These are phyloP conservation scores for Cricetomys ansorgei DNA, from an alignment of 2,113 vertebrate genomes.

Conservation along the genomic window DNA sequence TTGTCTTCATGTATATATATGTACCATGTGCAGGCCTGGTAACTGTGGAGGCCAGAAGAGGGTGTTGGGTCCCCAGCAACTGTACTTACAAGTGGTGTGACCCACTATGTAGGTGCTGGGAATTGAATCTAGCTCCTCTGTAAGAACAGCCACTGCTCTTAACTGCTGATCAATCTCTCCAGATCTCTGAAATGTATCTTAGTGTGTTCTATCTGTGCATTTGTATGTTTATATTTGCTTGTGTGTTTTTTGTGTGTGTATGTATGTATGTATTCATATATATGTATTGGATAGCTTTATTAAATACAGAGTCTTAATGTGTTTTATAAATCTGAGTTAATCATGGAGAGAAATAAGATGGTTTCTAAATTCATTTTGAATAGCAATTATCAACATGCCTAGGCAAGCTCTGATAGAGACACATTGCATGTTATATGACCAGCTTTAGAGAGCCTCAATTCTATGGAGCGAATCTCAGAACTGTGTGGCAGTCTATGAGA, in stretches of 20 bases:
- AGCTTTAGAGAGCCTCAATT: background rate
- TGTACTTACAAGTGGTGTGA: background rate
- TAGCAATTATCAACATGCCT: background rate
- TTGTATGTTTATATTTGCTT: background rate
- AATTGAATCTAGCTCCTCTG: background rate
- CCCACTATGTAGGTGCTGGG: too few relatives aligned
- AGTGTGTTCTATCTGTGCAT: background rate
- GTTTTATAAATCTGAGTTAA: background rate
- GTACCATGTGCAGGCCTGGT: background rate
- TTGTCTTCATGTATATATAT: background rate
- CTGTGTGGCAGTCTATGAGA: rapidly evolving
- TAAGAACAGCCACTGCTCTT: background rate
- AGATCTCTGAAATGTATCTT: background rate
- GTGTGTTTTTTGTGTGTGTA: background rate
- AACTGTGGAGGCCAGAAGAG: background rate
- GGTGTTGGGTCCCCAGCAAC: background rate
- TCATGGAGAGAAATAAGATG: background rate
- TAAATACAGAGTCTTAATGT: background rate
- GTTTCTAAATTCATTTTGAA: background rate
- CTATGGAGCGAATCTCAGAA: background rate
- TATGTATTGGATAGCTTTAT: background rate
- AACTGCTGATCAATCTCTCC: background rate
- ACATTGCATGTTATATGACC: background rate
- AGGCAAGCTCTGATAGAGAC: background rate
- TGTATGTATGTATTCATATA: background rate